Conservation (phyloP, 2,888 invertebrate species). For the Drosophila silvestris region DNA sequence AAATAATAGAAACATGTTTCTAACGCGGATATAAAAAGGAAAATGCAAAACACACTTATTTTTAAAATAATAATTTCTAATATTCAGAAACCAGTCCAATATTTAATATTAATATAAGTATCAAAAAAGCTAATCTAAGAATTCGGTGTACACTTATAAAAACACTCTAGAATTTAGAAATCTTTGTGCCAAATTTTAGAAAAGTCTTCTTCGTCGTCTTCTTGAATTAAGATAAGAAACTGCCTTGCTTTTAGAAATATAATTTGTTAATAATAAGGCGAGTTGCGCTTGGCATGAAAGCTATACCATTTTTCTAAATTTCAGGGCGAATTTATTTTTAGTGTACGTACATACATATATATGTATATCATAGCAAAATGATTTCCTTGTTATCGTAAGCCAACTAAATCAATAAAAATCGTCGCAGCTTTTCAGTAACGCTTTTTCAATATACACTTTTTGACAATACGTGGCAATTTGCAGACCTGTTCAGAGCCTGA, state of each 20-base stretch:
- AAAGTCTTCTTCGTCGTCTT: background rate
- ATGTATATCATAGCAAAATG: background rate
- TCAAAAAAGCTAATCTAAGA: background rate
- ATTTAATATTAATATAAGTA: background rate
- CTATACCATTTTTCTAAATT: background rate
- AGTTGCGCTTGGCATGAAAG: background rate
- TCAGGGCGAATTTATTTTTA: background rate
- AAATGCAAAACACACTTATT: background rate
- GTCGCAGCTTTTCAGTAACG: background rate
- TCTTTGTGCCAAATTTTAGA: background rate
- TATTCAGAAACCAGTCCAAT: background rate
- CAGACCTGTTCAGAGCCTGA: slow-evolving; percentile 13
- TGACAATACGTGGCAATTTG: background rate
- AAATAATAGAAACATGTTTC: background rate
- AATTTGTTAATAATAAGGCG: background rate
- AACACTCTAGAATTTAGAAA: background rate
- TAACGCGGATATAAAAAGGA: background rate
- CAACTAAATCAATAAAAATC: background rate
- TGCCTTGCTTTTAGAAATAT: background rate
- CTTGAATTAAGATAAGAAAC: background rate
- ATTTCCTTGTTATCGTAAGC: background rate
- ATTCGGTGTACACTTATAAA: background rate
- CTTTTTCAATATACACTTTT: background rate
- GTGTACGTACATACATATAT: background rate
- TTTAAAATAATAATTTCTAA: background rate